Percentiles rank a stretch among this genome's conserved stretches.
Evolutionary conservation across 2,797 vertebrate genomes (phyloP).

Genomic region (Tachyglossus aculeatus): DNA sequence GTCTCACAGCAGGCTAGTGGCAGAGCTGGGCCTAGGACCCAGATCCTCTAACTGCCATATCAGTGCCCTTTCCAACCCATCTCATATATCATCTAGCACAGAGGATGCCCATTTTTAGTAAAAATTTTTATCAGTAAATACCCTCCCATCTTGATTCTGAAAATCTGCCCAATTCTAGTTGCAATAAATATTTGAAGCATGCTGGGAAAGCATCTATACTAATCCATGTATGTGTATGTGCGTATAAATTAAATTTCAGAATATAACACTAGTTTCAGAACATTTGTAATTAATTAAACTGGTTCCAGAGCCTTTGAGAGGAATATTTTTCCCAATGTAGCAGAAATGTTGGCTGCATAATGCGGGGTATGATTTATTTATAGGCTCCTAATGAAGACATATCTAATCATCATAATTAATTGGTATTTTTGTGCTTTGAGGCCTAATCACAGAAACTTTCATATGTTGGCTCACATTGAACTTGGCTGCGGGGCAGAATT

Average conservation of each 20-base stretch:
- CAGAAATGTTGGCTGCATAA: slow-evolving; percentile 55
- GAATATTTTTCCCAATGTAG: slow-evolving; percentile 49
- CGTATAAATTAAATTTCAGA: slow-evolving; percentile 52
- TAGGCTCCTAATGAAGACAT: slow-evolving; percentile 77
- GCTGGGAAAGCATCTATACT: slow-evolving; percentile 7
- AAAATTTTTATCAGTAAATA: slow-evolving; percentile 42
- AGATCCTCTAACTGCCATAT: too few species aligned
- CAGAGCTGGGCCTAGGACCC: too few species aligned
- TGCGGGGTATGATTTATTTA: slow-evolving; percentile 77
- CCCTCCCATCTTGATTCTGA: slow-evolving; percentile 26
- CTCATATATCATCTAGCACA: too few species aligned
- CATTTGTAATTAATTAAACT: slow-evolving; percentile 71
- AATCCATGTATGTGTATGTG: slow-evolving; percentile 3
- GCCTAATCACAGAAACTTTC: slow-evolving; percentile 72
- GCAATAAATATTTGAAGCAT: slow-evolving; percentile 23
- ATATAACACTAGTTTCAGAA: slow-evolving; percentile 36
- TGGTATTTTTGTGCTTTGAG: slow-evolving; percentile 73
- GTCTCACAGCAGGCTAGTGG: too few species aligned
- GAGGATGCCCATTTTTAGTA: neutral
- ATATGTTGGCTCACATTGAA: slow-evolving; percentile 54
- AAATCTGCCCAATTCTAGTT: slow-evolving; percentile 15
- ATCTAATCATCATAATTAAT: slow-evolving; percentile 80
- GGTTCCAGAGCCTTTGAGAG: slow-evolving; percentile 46
- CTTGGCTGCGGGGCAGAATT: slow-evolving; percentile 56
- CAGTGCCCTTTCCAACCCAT: too few species aligned